phyloP scores from a whole-genome alignment of 2,113 vertebrate species.

The Brienomyrus longianalis region DNA sequence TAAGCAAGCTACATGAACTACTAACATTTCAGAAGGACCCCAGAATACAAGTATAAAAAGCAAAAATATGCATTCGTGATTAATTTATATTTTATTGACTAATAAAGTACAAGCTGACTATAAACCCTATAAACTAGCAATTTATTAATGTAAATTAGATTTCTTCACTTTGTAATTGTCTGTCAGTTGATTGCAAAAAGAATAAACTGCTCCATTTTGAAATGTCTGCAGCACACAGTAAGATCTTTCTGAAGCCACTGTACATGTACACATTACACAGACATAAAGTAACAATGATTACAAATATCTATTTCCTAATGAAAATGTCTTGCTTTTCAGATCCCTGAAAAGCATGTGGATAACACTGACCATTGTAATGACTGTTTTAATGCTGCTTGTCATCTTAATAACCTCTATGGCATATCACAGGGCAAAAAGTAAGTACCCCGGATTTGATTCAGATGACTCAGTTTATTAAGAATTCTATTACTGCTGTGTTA shows the following conservation, averaged over 20 bases:
- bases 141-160: neutral
- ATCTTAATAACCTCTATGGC: conserved; percentile 30
- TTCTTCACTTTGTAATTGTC: neutral
- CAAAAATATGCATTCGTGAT: neutral
- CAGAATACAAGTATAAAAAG: neutral
- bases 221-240: neutral
- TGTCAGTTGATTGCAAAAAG: neutral
- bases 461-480: neutral
- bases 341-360: conserved; percentile 34
- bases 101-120: neutral
- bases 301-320: neutral
- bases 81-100: neutral
- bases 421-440: conserved; percentile 37
- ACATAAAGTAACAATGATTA: neutral
- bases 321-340: conserved; percentile 29
- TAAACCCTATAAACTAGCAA: neutral
- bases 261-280: neutral
- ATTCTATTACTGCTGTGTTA: neutral
- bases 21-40: neutral
- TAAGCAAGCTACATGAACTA: neutral
- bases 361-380: conserved; percentile 30
- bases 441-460: neutral
- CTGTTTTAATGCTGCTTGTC: conserved; percentile 36
- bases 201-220: neutral
- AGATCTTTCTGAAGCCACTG: neutral